Evolutionary conservation across 2,113 vertebrate species (phyloP).

Genomic region (Shinisaurus crocodilurus): DNA sequence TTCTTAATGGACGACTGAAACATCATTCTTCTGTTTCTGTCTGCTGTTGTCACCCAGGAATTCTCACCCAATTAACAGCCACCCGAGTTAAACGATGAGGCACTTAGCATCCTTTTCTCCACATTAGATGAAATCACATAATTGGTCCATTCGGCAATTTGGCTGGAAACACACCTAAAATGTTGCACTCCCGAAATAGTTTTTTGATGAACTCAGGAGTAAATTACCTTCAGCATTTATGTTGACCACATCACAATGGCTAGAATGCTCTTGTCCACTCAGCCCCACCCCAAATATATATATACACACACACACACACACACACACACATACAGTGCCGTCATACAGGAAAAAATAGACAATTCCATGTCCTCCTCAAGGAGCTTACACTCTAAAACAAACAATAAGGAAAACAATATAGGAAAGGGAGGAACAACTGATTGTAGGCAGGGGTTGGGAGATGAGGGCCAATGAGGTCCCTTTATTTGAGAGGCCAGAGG

Average conservation of each 20-base stretch:
- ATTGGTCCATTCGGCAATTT: constrained; percentile 5
- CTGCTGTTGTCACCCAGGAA: neutral
- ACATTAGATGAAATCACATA: neutral
- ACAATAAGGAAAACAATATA: no score
- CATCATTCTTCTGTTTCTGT: neutral
- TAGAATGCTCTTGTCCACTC: neutral
- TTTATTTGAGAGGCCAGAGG: no score
- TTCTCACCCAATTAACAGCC: neutral
- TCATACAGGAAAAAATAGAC: no score
- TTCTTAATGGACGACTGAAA: neutral
- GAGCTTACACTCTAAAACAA: no score
- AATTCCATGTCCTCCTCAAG: no score
- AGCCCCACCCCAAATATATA: no score
- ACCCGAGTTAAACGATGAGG: neutral
- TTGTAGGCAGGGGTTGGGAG: no score
- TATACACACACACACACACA: no score
- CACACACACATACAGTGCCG: no score
- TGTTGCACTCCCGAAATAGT: neutral
- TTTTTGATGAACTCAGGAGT: neutral
- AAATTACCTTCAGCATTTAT: neutral
- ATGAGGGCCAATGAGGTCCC: no score
- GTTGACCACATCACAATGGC: neutral
- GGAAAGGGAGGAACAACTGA: no score
- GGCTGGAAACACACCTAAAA: neutral
- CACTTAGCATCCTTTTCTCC: neutral